A percentile compares a stretch with the other conserved stretches of the same genome.
These are phyloP conservation scores for Hirudinaria manillensis DNA, from an alignment of 2,888 invertebrate species.

Conservation along the genomic window DNA sequence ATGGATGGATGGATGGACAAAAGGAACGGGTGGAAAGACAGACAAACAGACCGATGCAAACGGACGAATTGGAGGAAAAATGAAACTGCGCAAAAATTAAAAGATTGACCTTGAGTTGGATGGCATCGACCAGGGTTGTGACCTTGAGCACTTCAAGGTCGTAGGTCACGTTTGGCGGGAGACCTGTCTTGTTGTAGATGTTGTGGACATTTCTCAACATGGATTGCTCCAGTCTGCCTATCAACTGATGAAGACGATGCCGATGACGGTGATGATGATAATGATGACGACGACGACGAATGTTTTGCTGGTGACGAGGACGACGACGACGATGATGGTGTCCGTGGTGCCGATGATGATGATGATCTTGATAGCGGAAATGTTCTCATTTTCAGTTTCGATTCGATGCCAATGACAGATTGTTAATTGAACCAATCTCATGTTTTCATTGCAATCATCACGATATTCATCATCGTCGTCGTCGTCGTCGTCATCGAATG, in stretches of 20 bases:
- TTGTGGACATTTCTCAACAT: background rate
- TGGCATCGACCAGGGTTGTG: slow-evolving; percentile 21
- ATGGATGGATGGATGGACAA: background rate
- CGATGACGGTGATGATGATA: slow-evolving; percentile 11
- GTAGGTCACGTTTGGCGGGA: slow-evolving; percentile 12
- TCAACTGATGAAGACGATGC: slow-evolving; percentile 1
- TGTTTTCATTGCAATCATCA: background rate
- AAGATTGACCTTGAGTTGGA: slow-evolving; percentile 17
- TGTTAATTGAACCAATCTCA: background rate
- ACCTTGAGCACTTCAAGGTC: slow-evolving; percentile 11
- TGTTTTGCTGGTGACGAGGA: slow-evolving; percentile 20
- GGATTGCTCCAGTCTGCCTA: slow-evolving; percentile 6
- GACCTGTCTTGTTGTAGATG: slow-evolving; percentile 23
- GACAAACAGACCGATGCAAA: background rate
- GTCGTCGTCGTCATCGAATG: background rate
- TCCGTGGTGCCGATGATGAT: slow-evolving; percentile 16
- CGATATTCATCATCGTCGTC: background rate
- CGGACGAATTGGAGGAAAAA: background rate
- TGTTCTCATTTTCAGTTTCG: background rate
- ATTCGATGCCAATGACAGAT: background rate
- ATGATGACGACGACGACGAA: slow-evolving; percentile 7
- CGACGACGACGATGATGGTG: slow-evolving; percentile 24
- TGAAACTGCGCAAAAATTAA: background rate
- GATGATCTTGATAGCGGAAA: slow-evolving; percentile 15
- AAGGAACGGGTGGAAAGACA: background rate